Base-by-base conservation (phyloP, 2,113 vertebrate species). In the Albula glossodonta region DNA sequence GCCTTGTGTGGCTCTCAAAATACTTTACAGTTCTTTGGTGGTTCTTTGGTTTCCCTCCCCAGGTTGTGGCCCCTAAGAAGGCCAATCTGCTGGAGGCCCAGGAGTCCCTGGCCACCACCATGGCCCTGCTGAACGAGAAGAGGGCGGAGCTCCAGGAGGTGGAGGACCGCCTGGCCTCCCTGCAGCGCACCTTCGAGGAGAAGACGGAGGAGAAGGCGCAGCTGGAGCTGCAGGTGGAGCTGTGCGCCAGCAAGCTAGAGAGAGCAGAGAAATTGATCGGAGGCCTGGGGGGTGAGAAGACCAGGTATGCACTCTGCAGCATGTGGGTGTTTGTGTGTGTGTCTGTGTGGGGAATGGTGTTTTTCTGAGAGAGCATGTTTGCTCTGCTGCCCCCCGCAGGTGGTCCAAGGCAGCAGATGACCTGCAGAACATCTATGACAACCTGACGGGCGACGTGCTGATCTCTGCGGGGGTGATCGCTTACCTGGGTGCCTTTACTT, bases 61-160 rank as follows among this genome's bases (percentile, higher is more conserved):
- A 99, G 98, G 96, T 97, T 17, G 97, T 99, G 79, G 98, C 97
- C 85, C 98, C 98, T 31, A 99, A 99, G 92, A 99, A 99, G 89
- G 97, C 95, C 11, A 97, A 95, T 80, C 94, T 99, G n/a, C 89
- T 92, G 82, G 96, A 96, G 90, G 98, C 98, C 0, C 93, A 99
- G 88, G 93, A 94, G 78, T 98, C 98, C 1, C 91, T 97, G 90
- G 96, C 95, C 78, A 87, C 93, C 70, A 98, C 96, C 11, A 95
- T 96, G 96, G 91, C 90, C 0, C 91, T 97, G 56, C 89, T 99
- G 87, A 95, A 97, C 92, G 92, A 96, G 90, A 99, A 99, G 90
- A 96, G 97, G 93, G 94, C 87, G 5, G 97, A 97, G 90, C 92
- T 99, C 66, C 96, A 96, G 88, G 96, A 93, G 83, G 97, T 99